Evolutionary conservation across 2,888 invertebrate genomes (phyloP), one percentile per base, ranked within the genome.

Genomic region (Synanthedon vespiformis): DNA sequence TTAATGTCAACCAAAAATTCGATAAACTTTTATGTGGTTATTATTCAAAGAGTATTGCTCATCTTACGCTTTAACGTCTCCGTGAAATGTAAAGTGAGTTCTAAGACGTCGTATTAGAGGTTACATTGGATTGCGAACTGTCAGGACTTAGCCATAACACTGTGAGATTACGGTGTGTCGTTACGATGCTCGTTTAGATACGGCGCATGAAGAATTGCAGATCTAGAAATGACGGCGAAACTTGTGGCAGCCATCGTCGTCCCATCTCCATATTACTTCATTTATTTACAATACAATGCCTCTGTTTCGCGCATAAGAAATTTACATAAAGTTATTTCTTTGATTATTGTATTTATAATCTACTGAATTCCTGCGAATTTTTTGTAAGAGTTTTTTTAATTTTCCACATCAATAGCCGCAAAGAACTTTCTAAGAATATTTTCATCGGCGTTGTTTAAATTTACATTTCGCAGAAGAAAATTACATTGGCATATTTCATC

Each of bases 171-270:
- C 82, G 71, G 72, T 70, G 70, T 79, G 83, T 82, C 83, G 78
- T 84, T 85, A 81, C 76, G 84, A 85, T 86, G 69, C 81, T 82
- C 85, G 82, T 86, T 86, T 82, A 86, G 85, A 86, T 86, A 85
- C 55, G 76, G 68, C 68, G 65, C 74, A 80, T 83, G 84, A 85
- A 71, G 83, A 72, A 85, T 85, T 80, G 84, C 76, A 80, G 77
- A 78, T 83, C 80, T 78, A 69, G 73, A 72, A 70, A 68, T 58
- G 69, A 69, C 65, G 68, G 63, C 68, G 62, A 69, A 70, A 68
- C 69, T 73, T 69, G 70, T 60, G 65, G 63, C 67, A 57, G 59
- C 60, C 59, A 16, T 16, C 48, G 63, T 52, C 58, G 57, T 55
- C 58, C 53, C 57, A 56, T 40, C 48, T 40, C 54, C 53, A 50